Evolutionary conservation across 1,140 invertebrate genomes (phyloP).

Genomic region (Sinella curviseta): DNA sequence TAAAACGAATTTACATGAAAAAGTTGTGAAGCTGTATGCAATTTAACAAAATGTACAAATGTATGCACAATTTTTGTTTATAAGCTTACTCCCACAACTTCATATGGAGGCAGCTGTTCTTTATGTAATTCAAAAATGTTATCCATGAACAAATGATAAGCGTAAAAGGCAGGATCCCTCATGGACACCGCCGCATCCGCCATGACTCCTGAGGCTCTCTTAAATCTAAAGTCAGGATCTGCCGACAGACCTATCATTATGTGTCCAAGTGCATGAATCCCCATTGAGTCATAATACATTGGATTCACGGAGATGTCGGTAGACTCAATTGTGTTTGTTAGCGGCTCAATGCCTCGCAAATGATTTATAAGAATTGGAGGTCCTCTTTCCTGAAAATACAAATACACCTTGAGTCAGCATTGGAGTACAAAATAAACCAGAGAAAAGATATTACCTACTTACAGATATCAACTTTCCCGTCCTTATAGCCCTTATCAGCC

Average conservation of each 20-base stretch:
- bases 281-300: background rate
- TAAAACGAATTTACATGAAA: background rate
- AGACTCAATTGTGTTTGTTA: background rate
- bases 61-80: background rate
- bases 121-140: slow-evolving; percentile 16
- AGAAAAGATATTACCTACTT: background rate
- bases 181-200: slow-evolving; percentile 53
- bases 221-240: background rate
- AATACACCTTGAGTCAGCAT: no score
- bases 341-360: background rate
- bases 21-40: background rate
- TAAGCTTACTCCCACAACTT: background rate
- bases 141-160: slow-evolving; percentile 39
- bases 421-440: no score
- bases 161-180: slow-evolving; percentile 60
- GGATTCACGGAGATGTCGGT: background rate
- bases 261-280: background rate
- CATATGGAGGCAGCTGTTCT: background rate
- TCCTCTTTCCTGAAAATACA: background rate
- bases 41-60: background rate
- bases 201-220: background rate
- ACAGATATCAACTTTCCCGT: background rate
- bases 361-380: background rate
- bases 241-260: background rate
- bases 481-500: background rate